phyloP scores from a whole-genome alignment of 53 echinoderm and acorn worm species.

The Astropecten irregularis region DNA sequence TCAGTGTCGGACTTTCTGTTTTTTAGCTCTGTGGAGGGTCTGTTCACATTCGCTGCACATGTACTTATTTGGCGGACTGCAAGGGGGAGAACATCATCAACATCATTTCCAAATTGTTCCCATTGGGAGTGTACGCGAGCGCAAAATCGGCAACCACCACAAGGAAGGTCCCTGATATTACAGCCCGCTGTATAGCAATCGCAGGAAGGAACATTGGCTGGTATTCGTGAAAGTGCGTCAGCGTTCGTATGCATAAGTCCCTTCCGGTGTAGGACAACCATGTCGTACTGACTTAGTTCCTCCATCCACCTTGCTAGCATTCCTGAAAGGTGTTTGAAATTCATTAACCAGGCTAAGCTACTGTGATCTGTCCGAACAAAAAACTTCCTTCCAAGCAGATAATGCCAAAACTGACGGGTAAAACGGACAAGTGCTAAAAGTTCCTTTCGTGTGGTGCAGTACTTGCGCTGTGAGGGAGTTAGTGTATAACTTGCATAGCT shows the following conservation, averaged over 20 bases:
- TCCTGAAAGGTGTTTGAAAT: neutral
- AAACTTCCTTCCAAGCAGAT: neutral
- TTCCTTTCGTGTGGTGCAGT: neutral
- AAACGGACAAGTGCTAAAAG: neutral
- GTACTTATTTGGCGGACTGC: neutral
- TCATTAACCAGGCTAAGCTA: neutral
- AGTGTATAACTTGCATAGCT: too few relatives aligned
- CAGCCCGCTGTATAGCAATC: neutral
- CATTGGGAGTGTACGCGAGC: neutral
- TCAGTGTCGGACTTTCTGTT: neutral
- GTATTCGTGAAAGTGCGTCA: neutral
- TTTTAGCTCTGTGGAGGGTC: neutral
- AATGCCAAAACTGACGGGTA: neutral
- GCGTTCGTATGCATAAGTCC: neutral
- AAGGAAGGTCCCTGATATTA: neutral
- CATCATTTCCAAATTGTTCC: neutral
- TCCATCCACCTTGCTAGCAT: neutral
- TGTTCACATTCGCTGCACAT: neutral
- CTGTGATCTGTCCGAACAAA: neutral
- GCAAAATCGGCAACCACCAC: slow-evolving; percentile 1
- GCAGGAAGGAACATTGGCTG: neutral
- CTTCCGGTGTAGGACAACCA: slow-evolving; percentile 35
- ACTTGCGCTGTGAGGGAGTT: slow-evolving; percentile 39
- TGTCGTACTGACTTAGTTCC: slow-evolving; percentile 47
- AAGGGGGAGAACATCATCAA: neutral